Evolutionary conservation across 2,888 invertebrate species (phyloP), one percentile per base, ranked within the genome.

Genomic region (Macaria notata): DNA sequence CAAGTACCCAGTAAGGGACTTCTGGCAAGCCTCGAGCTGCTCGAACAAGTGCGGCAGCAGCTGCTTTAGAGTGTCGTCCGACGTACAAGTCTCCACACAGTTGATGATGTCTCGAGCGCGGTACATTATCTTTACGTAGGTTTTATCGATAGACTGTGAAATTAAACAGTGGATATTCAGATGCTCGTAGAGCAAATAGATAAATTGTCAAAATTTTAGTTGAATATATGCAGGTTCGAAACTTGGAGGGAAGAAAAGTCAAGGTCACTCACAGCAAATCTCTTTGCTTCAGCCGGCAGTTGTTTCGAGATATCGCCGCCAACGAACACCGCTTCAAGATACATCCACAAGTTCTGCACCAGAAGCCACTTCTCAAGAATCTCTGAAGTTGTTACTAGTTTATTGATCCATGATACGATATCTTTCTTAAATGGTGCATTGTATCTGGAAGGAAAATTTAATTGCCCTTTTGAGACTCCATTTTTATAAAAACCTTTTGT

Each of bases 221-320:
- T 19, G 19, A 19, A 1, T 19, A 19, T 19, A 19, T 19, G 19
- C 19, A 19, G 19, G n/a, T n/a, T n/a, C n/a, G n/a, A 19, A 19
- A 19, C 19, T 19, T 19, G 1, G 19, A 19, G 2, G 2, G 19
- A 19, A 19, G 19, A 19, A 19, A 1, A 19, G 19, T 19, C 19
- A 19, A 19, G 19, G 19, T 19, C 4, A 36, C 83, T 78, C 82
- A 95, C 95, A 54, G 85, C 93, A 78, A 96, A 96, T 72, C 95
- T 88, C 74, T 96, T 96, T 0, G 96, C 95, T 84, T 96, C 96
- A 36, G 93, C 92, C 4, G 97, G 97, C 65, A 98, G 79, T 75
- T 97, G 97, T 71, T 95, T 96, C 0, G 97, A 94, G 66, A 98
- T 97, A 78, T 98, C 97, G 3, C 97, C 97, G 6, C 97, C 97